These are phyloP conservation scores for Drosophila bifasciata DNA, from an alignment of 1,140 invertebrate genomes.

Conservation along the genomic window DNA sequence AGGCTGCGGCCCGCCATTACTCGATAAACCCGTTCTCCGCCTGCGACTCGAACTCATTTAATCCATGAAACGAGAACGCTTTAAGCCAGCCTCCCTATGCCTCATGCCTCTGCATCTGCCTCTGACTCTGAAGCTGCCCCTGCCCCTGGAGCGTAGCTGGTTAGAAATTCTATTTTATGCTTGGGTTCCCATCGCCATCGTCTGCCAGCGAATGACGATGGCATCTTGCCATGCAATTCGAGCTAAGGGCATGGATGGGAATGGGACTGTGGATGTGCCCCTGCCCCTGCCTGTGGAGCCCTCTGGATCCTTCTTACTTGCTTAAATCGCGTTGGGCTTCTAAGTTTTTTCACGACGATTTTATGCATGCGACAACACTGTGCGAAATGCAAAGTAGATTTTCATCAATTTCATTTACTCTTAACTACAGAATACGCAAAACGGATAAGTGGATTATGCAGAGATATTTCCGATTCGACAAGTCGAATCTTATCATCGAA, in stretches of 20 bases:
- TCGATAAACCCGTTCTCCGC: constrained; percentile 58
- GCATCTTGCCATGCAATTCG: constrained; percentile 74
- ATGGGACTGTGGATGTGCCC: constrained; percentile 18
- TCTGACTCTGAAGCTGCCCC: constrained; percentile 1
- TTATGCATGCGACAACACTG: constrained; percentile 59
- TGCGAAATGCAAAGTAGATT: constrained; percentile 6
- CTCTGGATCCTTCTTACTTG: constrained; percentile 42
- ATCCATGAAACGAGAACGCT: constrained; percentile 67
- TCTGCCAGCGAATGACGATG: constrained; percentile 67
- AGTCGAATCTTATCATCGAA: no score
- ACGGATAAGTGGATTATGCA: no score
- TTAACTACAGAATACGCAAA: no score
- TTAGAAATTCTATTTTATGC: constrained; percentile 79
- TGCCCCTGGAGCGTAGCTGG: constrained; percentile 33
- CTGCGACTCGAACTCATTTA: constrained; percentile 52
- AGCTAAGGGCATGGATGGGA: constrained; percentile 59
- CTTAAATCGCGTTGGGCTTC: constrained; percentile 50
- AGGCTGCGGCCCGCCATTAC: constrained; percentile 23
- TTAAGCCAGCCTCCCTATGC: constrained; percentile 37
- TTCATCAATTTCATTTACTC: not conserved
- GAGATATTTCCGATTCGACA: no score
- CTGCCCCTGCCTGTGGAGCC: constrained; percentile 48
- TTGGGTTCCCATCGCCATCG: constrained; percentile 56
- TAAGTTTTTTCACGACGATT: constrained; percentile 69
- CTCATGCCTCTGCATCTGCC: not conserved